Evolutionary conservation across 2,888 invertebrate genomes (phyloP), one percentile per base, ranked within the genome.

Genomic region (Cephus pygmeus): DNA sequence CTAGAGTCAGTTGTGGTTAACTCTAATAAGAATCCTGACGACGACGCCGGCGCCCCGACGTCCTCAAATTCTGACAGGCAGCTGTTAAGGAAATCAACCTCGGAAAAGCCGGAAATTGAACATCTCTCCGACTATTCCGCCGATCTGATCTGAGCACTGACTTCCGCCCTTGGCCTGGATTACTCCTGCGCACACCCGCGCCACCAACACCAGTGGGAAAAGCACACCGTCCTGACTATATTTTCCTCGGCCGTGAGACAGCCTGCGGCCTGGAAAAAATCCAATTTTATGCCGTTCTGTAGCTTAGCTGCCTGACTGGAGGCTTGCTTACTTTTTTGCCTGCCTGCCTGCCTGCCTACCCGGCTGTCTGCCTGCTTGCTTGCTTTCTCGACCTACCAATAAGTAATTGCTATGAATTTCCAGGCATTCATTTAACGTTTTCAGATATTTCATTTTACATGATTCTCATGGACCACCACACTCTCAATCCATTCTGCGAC

Each of bases 201-300:
- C 34, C 6, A 33, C 31, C 71, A 33, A 71, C 33, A 71, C 31
- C 56, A 56, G 56, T 23, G 56, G 15, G 56, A 56, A 56, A 56
- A 23, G 56, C 56, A 56, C 71, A 33, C 31, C 71, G 71, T 15
- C 4, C 33, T 31, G 71, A 33, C 71, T 71, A 71, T 33, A 71
- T 71, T 71, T 71, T 71, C 11, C 4, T 31, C 30, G 40, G n/a
- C 30, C 40, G 40, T 15, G 76, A 76, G 69, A 34, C 30, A 73
- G 33, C 40, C 36, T 56, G 73, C 69, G 68, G 73, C 73, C 34
- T 31, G 56, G 69, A 80, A 80, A 87, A 87, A 87, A 87, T 86
- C 83, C 85, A 87, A 85, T 87, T 85, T 83, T 83, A 85, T 83
- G 81, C 83, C 81, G 82, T 86, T 81, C 83, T 81, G 79, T 79